Evolutionary conservation across 2,888 invertebrate genomes (phyloP), one percentile per base, ranked within the genome.

Genomic region (Phasia obesa): DNA sequence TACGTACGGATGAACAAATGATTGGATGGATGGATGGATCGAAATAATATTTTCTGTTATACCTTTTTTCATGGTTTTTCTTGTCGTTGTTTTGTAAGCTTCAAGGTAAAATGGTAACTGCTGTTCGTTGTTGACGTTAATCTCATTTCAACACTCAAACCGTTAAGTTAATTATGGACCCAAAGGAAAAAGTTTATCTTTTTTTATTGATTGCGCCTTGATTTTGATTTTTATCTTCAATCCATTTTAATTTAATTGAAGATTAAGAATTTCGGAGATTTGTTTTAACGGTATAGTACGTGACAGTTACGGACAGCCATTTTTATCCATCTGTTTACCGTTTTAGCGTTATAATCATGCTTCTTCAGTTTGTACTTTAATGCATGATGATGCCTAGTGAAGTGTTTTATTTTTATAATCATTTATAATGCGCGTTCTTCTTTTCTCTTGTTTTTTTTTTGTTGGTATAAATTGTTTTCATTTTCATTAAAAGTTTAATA

Each of bases 401-500:
- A 62, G 42, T 19, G 25, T 71, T 70, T 60, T 38, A 67, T 57
- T 64, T 55, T 17, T 25, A 35, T 64, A 23, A 44, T 59, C 23
- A 35, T 25, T 62, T 49, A 31, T 74, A 44, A 9, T 62, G 7
- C 21, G 15, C 6, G n/a, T n/a, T n/a, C n/a, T n/a, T 62, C 47
- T 21, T 49, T 35, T 49, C 49, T 21, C 13, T 69, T 15, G 1
- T 25, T 17, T 47, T 47, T n/a, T n/a, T n/a, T n/a, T n/a, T n/a
- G n/a, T n/a, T 17, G 17, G 15, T 38, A n/a, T 38, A 47, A 47
- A 23, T 60, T 25, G 38, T 69, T 67, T 60, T 69, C 21, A 60
- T 67, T 53, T 60, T 35, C 60, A 67, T 53, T 35, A 71, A 53
- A 64, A 7, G 55, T 77, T 76, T 76, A 67, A 62, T 69, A 42